phyloP scores from a whole-genome alignment of 2,797 vertebrate species.

The Lagorchestes hirsutus region DNA sequence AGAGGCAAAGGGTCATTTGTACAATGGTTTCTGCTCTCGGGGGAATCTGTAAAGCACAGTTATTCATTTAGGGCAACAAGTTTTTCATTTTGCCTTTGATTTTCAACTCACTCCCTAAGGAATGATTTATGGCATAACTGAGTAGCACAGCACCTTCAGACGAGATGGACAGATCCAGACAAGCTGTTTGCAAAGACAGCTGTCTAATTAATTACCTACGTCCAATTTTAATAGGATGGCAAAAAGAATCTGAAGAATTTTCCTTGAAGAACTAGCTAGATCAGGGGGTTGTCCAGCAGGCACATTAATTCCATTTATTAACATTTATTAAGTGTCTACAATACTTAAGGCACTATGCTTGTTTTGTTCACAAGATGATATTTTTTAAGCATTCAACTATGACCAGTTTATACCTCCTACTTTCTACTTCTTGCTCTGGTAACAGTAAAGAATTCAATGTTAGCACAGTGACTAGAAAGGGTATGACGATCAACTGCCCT shows the following conservation, averaged over 20 bases:
- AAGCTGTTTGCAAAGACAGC: neutral
- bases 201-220: neutral
- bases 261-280: slow-evolving; percentile 15
- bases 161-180: slow-evolving; percentile 1
- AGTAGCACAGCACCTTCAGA: slow-evolving; percentile 10
- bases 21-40: neutral
- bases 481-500: neutral
- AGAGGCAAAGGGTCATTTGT: neutral
- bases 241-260: neutral
- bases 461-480: neutral
- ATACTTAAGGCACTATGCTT: neutral
- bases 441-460: neutral
- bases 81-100: neutral
- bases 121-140: slow-evolving; percentile 10
- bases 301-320: neutral
- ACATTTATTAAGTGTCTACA: neutral
- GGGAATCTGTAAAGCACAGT: neutral
- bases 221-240: neutral
- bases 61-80: neutral
- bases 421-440: neutral
- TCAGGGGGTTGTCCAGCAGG: neutral
- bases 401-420: neutral
- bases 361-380: neutral
- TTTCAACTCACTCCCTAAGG: neutral
- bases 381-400: neutral